Base-by-base conservation (phyloP, 2,888 invertebrate genomes). In the Acleris sparsana region DNA sequence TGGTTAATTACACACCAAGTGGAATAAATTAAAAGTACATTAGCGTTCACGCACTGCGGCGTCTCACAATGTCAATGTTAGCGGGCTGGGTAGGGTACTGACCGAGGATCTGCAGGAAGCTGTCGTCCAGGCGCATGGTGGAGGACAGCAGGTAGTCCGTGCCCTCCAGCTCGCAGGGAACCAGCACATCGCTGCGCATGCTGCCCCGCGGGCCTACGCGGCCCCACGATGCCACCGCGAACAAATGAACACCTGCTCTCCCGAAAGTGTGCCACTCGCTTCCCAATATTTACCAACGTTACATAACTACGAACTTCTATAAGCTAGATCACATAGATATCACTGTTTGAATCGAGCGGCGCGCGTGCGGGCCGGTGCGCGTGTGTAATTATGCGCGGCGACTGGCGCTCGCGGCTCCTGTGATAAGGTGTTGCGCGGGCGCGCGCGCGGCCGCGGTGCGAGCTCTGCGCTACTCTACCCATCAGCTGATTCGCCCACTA, bases 101-200 rank as follows among this genome's bases (percentile, higher is more conserved):
- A 94, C 94, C 94, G 52, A 94, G 87, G 78, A 94, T 93, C 84
- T 94, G 94, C 79, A 94, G 93, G 83, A 94, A 94, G 79, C 92
- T 93, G 73, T 94, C 94, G 75, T 94, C 94, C 64, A 94, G 79
- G 77, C 94, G 87, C 84, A 94, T 94, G 17, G 94, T 94, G 70
- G 94, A 94, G 72, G 94, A 94, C 68, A 94, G 88, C 70, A 94
- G 89, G 82, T 94, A 94, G 79, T 94, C 94, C 5, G 94, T 93
- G 73, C 94, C 94, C 82, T 94, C 94, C 78, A 94, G 85, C 85
- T 94, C 94, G 72, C 90, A 92, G 57, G 93, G 92, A 69, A 82
- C 84, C 75, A 93, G 76, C 71, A 93, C 89, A 77, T 93, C 93
- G 86, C 93, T 93, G 77, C 93, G 80, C 93, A 93, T 93, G 79